Evolutionary conservation across 2,113 vertebrate species (phyloP).

Genomic region (Atractosteus spatula): DNA sequence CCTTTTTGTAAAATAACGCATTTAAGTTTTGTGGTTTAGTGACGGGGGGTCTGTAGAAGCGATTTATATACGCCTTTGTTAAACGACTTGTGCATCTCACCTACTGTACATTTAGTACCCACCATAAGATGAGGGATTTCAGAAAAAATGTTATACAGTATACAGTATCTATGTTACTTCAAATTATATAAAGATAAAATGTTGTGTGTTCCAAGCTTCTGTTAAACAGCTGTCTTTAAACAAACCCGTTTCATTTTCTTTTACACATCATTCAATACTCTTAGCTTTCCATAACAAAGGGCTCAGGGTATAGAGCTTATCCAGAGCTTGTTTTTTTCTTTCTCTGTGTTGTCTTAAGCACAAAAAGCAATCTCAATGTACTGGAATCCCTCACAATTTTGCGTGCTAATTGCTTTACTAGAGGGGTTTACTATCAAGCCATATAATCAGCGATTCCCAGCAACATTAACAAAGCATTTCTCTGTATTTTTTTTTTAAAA

Average conservation of each 20-base stretch:
- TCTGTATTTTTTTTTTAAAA: conserved; percentile 12
- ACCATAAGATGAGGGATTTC: background rate
- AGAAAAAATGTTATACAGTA: background rate
- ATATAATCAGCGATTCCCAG: conserved; percentile 29
- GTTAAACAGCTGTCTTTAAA: conserved; percentile 18
- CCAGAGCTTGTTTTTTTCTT: conserved; percentile 4
- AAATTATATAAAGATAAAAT: background rate
- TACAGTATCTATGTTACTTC: background rate
- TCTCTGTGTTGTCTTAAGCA: background rate
- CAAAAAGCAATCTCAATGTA: conserved; percentile 5
- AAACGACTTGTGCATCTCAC: too few species aligned
- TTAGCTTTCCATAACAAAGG: conserved; percentile 9
- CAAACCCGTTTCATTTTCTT: conserved; percentile 16
- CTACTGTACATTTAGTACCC: too few species aligned
- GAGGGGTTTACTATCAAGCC: conserved; percentile 26
- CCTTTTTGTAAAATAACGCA: too few species aligned
- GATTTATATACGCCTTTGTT: too few species aligned
- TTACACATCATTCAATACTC: conserved; percentile 22
- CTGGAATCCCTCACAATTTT: background rate
- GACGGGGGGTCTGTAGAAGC: too few species aligned
- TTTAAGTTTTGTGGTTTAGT: too few species aligned
- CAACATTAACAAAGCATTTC: conserved; percentile 18
- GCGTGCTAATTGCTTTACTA: background rate
- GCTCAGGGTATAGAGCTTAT: background rate
- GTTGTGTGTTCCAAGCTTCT: background rate